These are phyloP conservation scores for Nowickia ferox DNA, from an alignment of 2,888 invertebrate genomes.

Conservation along the genomic window DNA sequence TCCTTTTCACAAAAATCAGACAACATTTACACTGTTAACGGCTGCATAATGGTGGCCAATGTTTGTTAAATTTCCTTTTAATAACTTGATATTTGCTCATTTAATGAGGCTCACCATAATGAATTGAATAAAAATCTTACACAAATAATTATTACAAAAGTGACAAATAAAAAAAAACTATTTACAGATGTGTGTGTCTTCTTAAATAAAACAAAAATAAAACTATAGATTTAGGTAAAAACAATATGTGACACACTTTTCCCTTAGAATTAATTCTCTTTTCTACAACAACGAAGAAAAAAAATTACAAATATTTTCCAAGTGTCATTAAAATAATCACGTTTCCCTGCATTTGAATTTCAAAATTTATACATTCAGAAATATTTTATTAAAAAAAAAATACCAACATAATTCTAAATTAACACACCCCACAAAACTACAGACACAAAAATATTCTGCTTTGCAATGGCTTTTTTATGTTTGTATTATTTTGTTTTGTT, in stretches of 20 bases:
- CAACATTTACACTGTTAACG: not conserved
- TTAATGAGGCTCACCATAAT: constrained; percentile 47
- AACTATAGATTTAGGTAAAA: constrained; percentile 32
- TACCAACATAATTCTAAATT: not conserved
- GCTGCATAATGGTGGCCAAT: constrained; percentile 15
- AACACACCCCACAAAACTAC: constrained; percentile 16
- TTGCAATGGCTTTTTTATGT: not conserved
- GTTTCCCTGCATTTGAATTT: constrained; percentile 30
- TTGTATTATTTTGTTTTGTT: constrained; percentile 23
- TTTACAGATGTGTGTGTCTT: not conserved
- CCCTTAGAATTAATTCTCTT: not conserved
- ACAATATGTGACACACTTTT: constrained; percentile 50
- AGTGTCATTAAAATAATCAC: constrained; percentile 68
- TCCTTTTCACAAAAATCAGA: constrained; percentile 6
- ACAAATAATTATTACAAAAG: constrained; percentile 24
- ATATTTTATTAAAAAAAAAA: constrained; percentile 12
- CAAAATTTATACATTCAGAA: constrained; percentile 26
- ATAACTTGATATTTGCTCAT: constrained; percentile 9
- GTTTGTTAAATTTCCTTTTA: constrained; percentile 28
- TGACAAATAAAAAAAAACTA: not conserved
- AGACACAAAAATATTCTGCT: constrained; percentile 31
- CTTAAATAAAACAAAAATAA: not conserved
- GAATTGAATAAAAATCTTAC: constrained; percentile 21
- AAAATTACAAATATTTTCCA: constrained; percentile 29
- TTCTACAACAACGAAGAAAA: not conserved